phyloP scores from a whole-genome alignment of 2,797 vertebrate genomes.

The Leptodactylus fallax region DNA sequence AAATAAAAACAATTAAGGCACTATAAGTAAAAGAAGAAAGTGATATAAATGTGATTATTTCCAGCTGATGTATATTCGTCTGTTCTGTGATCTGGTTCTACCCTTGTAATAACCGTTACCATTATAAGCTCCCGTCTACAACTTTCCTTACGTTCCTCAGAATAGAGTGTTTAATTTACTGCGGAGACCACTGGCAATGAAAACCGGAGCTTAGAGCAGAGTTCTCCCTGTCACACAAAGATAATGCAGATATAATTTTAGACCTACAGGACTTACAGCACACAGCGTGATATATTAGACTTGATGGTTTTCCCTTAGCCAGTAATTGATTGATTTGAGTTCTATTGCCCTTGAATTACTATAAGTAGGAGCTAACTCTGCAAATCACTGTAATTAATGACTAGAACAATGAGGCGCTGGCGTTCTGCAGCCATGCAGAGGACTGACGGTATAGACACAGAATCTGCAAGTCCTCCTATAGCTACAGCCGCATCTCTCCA shows the following conservation, averaged over 20 bases:
- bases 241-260: constrained; percentile 59
- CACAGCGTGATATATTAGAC: constrained; percentile 58
- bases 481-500: neutral
- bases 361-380: constrained; percentile 62
- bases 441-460: constrained; percentile 20
- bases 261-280: constrained; percentile 41
- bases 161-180: constrained; percentile 33
- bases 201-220: constrained; percentile 8
- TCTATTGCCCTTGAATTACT: constrained; percentile 64
- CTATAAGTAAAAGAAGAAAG: neutral
- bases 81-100: neutral
- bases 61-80: neutral
- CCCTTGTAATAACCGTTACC: neutral
- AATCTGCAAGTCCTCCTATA: constrained; percentile 26
- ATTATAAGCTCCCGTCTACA: neutral
- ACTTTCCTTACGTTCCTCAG: neutral
- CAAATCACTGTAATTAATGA: constrained; percentile 62
- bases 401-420: constrained; percentile 52
- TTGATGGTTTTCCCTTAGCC: constrained; percentile 57
- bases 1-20: neutral
- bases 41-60: neutral
- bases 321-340: constrained; percentile 63
- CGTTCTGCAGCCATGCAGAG: constrained; percentile 24
- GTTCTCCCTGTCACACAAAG: constrained; percentile 40
- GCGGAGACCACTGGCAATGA: constrained; percentile 41